phyloP scores from a whole-genome alignment of 2,888 invertebrate species.

The Chrysodeixis includens region DNA sequence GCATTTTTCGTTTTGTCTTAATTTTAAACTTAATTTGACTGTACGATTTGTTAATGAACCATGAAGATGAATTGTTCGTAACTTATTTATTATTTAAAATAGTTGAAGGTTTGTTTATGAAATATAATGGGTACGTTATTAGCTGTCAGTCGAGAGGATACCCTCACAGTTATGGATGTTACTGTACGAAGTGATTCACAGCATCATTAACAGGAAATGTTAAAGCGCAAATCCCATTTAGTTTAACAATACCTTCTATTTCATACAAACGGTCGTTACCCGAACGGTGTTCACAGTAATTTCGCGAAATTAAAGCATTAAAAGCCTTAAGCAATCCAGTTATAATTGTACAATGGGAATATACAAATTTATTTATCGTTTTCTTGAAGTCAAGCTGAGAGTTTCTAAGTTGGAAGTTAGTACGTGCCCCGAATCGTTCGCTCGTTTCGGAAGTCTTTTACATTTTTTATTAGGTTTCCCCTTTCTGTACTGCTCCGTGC shows the following conservation, averaged over 20 bases:
- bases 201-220: slow-evolving; percentile 20
- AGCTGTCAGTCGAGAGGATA: slow-evolving; percentile 16
- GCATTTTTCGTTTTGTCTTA: slow-evolving; percentile 5
- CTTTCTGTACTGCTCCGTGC: slow-evolving; percentile 25
- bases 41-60: slow-evolving; percentile 17
- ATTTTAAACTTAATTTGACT: slow-evolving; percentile 13
- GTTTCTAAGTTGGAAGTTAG: slow-evolving; percentile 28
- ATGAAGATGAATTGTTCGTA: slow-evolving; percentile 28
- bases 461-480: slow-evolving; percentile 55
- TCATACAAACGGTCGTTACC: slow-evolving; percentile 25
- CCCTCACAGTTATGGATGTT: slow-evolving; percentile 13
- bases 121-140: slow-evolving; percentile 12
- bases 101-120: slow-evolving; percentile 19
- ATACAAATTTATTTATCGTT: slow-evolving; percentile 47
- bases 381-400: slow-evolving; percentile 14
- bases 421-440: slow-evolving; percentile 41
- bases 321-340: slow-evolving; percentile 3
- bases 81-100: slow-evolving; percentile 22
- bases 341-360: slow-evolving; percentile 46
- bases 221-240: slow-evolving; percentile 25
- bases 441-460: slow-evolving; percentile 28
- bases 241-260: slow-evolving; percentile 29
- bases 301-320: slow-evolving; percentile 36
- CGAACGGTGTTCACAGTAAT: slow-evolving; percentile 26
- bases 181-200: slow-evolving; percentile 25